Base-by-base conservation (phyloP, 2,113 vertebrate species). In the Seriola aureovittata region DNA sequence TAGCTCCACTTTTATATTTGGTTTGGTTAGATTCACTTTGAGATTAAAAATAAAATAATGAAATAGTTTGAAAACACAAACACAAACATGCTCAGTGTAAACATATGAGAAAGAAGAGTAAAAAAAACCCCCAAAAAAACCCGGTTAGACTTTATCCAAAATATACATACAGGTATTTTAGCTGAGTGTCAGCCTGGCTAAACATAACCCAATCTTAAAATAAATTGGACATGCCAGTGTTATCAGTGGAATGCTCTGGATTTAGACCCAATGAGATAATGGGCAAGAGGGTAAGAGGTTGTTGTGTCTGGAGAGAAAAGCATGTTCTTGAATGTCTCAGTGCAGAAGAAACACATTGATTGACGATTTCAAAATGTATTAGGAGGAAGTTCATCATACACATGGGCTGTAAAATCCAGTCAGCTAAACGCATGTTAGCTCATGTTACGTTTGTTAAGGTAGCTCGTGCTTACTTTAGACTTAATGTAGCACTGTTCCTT, bases 191-290 rank as follows among this genome's bases (percentile, higher is more conserved):
- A 42, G 55, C 8, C 14, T 52, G 59, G 17, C 19, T 63, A 74
- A 77, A 80, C 4, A 70, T 7, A 81, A 54, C 23, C 52, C 4
- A 23, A 38, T 68, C 81, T 67, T 65, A 85, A 87, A 90, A 89
- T 82, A 85, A 75, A 55, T 48, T 21, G 13, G 2, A 52, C 75
- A 55, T 44, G 66, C 78, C 71, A 42, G 9, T 59, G 85, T 79
- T 93, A 92, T 94, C 89, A 84, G 68, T 11, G 88, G 85, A 94
- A 93, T 90, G 89, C 11, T 17, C 78, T 77, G 19, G 81, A 76
- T 92, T 91, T 88, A 90, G 80, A 82, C 69, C 48, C n/a, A 21
- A 59, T 55, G 42, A 79, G 86, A 91, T 87, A 85, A 58, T 0
- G 44, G 13, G 3, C 17, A 57, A 77, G 82, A 66, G 63, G 40